phyloP scores from a whole-genome alignment of 2,888 invertebrate species.

The Cantharis rustica region DNA sequence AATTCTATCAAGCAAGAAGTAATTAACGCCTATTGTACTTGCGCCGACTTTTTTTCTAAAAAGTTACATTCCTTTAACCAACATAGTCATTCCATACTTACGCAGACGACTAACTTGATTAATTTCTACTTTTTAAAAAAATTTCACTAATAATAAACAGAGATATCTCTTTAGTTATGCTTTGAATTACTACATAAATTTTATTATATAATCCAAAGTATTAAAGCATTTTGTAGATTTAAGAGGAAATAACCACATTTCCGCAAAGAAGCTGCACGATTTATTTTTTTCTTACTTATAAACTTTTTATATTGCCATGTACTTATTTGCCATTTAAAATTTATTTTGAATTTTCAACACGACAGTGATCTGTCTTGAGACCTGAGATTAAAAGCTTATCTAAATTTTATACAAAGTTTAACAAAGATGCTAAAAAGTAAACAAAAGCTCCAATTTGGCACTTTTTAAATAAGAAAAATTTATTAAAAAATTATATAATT shows the following conservation, averaged over 20 bases:
- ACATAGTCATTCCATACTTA: not conserved
- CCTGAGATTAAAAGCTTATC: not conserved
- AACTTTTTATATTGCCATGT: too few relatives aligned
- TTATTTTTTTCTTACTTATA: too few relatives aligned
- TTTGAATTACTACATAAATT: not conserved
- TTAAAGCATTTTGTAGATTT: not conserved
- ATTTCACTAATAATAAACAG: not conserved
- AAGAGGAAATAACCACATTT: not conserved
- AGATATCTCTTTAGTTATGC: not conserved
- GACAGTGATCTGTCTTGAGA: not conserved
- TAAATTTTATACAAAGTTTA: not conserved
- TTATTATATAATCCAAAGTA: not conserved
- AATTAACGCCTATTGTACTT: constrained; percentile 17
- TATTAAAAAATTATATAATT: too few relatives aligned
- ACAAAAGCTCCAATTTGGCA: not conserved
- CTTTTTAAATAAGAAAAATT: too few relatives aligned
- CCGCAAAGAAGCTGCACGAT: not conserved
- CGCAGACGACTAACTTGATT: not conserved
- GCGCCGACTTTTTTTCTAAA: constrained; percentile 6
- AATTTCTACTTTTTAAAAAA: not conserved
- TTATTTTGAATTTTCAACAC: not conserved
- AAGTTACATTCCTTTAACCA: not conserved
- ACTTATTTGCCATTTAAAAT: too few relatives aligned
- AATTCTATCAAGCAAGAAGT: constrained; percentile 13
- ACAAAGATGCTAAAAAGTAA: not conserved